These are phyloP conservation scores for Melipona bicolor DNA, from an alignment of 2,888 invertebrate genomes.

Conservation along the genomic window DNA sequence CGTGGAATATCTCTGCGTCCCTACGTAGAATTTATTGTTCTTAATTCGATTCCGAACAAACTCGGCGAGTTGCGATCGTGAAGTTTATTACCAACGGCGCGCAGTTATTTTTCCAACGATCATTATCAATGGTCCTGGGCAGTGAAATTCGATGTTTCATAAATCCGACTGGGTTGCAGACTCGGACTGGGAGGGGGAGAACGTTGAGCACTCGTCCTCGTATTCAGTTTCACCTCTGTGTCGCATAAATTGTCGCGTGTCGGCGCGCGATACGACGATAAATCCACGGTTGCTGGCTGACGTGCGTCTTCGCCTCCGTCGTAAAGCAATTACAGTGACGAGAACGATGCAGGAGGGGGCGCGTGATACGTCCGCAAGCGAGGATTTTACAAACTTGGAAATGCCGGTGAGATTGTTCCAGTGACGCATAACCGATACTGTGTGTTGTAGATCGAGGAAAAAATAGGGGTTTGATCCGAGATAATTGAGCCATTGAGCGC, in stretches of 20 bases:
- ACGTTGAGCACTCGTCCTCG: constrained; percentile 30
- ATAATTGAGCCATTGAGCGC: too few species aligned
- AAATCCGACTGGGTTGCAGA: constrained; percentile 30
- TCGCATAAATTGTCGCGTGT: constrained; percentile 41
- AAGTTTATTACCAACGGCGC: neutral
- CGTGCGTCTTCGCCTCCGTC: constrained; percentile 7
- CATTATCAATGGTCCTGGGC: neutral
- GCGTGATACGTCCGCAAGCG: neutral
- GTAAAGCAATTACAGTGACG: constrained; percentile 43
- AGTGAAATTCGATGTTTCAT: constrained; percentile 39
- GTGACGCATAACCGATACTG: neutral
- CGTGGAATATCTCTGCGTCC: too few species aligned
- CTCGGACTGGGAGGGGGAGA: neutral
- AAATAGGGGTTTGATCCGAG: too few species aligned
- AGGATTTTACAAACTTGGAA: constrained; percentile 36
- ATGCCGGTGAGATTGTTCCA: constrained; percentile 39
- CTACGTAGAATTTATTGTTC: neutral
- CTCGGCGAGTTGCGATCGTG: neutral
- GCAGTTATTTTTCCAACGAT: neutral
- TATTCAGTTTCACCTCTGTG: constrained; percentile 46
- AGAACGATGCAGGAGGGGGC: constrained; percentile 18
- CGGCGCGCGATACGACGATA: constrained; percentile 11
- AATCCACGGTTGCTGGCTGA: constrained; percentile 13
- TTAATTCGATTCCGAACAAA: neutral
- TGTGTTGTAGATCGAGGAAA: too few species aligned